Evolutionary conservation across 2,113 vertebrate genomes (phyloP).

Genomic region (Tetrao urogallus): DNA sequence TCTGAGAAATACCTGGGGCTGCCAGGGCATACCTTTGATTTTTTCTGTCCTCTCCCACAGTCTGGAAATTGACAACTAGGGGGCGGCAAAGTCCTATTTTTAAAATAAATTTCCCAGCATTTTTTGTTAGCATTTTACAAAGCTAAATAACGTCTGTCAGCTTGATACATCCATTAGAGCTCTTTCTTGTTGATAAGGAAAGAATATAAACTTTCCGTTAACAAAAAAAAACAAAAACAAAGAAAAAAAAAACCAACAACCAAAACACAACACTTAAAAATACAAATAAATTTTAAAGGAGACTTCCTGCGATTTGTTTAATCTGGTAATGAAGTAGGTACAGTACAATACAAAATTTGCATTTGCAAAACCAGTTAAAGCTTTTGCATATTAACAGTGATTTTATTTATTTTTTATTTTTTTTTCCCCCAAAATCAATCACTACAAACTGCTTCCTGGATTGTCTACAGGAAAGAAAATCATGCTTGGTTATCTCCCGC

Average conservation of each 20-base stretch:
- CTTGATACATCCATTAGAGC: background rate
- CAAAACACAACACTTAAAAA: background rate
- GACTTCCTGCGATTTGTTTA: background rate
- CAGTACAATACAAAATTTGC: background rate
- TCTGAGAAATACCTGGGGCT: background rate
- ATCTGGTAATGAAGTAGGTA: background rate
- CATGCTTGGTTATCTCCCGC: background rate
- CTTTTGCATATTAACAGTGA: background rate
- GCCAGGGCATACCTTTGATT: background rate
- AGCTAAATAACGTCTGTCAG: background rate
- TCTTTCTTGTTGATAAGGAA: background rate
- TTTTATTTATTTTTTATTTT: background rate
- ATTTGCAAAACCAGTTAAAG: background rate
- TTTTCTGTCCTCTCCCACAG: background rate
- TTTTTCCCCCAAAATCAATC: background rate
- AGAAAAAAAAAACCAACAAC: background rate
- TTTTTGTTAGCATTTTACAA: background rate
- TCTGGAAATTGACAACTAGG: slow-evolving; percentile 62
- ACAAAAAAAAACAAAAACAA: background rate
- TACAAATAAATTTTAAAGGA: background rate
- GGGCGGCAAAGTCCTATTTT: slow-evolving; percentile 77
- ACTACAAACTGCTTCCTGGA: background rate
- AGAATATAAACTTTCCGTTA: background rate
- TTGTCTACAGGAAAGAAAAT: background rate
- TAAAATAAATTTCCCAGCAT: background rate